A percentile compares a stretch with the other conserved stretches of the same genome.
phyloP scores from a whole-genome alignment of 1,140 invertebrate species.

The Pogonomyrmex californicus region DNA sequence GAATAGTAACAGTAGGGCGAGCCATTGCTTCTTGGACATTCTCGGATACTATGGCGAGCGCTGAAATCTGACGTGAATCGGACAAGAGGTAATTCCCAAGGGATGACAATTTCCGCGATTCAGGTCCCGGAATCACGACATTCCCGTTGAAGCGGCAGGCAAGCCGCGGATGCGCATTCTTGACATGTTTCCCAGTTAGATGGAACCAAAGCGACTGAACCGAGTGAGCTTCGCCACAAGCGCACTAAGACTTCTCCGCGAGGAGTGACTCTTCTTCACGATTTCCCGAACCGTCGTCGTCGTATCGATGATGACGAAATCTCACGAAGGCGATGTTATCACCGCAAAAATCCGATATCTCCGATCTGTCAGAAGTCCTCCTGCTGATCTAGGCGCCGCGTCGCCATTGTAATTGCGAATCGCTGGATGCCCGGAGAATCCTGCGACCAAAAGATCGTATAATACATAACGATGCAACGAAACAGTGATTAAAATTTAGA shows the following conservation, averaged over 20 bases:
- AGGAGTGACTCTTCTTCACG: conserved; percentile 22
- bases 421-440: background rate
- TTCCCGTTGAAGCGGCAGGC: background rate
- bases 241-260: conserved; percentile 50
- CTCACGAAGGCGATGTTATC: conserved; percentile 50
- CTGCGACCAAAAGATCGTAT: conserved; percentile 30
- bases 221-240: conserved; percentile 29
- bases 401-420: conserved; percentile 4
- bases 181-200: background rate
- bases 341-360: conserved; percentile 29
- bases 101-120: background rate
- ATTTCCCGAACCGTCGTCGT: background rate
- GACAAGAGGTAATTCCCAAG: background rate
- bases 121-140: conserved; percentile 1
- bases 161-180: background rate
- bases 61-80: background rate
- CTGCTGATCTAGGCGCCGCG: conserved; percentile 33
- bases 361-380: conserved; percentile 56
- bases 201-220: background rate
- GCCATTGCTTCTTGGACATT: conserved; percentile 94
- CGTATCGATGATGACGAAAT: conserved; percentile 28
- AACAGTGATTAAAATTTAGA: background rate
- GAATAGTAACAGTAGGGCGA: conserved; percentile 91
- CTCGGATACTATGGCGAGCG: conserved; percentile 56
- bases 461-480: background rate